Evolutionary conservation across 2,888 invertebrate genomes (phyloP).

Genomic region (Gibbula magus): DNA sequence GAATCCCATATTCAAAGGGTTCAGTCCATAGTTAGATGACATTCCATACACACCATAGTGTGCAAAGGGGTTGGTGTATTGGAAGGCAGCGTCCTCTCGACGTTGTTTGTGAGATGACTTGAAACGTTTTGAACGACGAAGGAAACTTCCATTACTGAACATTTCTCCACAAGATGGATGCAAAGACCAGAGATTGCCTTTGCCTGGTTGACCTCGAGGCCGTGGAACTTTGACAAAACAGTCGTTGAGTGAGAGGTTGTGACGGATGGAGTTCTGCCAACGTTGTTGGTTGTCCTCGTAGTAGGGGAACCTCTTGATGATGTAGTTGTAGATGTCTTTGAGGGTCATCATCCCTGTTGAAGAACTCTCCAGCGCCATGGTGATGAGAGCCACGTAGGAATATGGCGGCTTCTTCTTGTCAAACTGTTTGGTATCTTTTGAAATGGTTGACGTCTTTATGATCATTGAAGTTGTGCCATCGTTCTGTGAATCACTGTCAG

Average conservation of each 20-base stretch:
- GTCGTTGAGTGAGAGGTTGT: slow-evolving; percentile 96
- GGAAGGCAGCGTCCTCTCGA: slow-evolving; percentile 51
- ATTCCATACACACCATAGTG: slow-evolving; percentile 62
- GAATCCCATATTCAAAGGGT: slow-evolving; percentile 54
- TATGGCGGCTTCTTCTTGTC: slow-evolving; percentile 99
- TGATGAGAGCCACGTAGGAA: slow-evolving; percentile 97
- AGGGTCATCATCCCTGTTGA: slow-evolving; percentile 95
- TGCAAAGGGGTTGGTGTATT: slow-evolving; percentile 63
- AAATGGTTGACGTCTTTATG: no score
- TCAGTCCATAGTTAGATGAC: slow-evolving; percentile 54
- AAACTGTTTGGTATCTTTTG: no score
- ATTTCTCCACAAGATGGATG: slow-evolving; percentile 74
- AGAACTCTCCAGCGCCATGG: slow-evolving; percentile 98
- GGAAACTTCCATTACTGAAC: slow-evolving; percentile 74
- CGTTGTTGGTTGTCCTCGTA: slow-evolving; percentile 88
- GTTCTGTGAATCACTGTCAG: no score
- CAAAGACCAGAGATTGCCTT: slow-evolving; percentile 75
- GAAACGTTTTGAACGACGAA: slow-evolving; percentile 72
- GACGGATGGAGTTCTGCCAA: slow-evolving; percentile 81
- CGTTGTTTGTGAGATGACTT: slow-evolving; percentile 57
- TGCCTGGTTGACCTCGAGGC: slow-evolving; percentile 72
- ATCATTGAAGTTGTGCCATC: no score
- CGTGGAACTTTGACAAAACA: slow-evolving; percentile 91
- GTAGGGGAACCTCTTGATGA: slow-evolving; percentile 91
- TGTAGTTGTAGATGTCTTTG: slow-evolving; percentile 90